Evolutionary conservation across 2,888 invertebrate species (phyloP), one percentile per base, ranked within the genome.

Genomic region (Perithous albicinctus): DNA sequence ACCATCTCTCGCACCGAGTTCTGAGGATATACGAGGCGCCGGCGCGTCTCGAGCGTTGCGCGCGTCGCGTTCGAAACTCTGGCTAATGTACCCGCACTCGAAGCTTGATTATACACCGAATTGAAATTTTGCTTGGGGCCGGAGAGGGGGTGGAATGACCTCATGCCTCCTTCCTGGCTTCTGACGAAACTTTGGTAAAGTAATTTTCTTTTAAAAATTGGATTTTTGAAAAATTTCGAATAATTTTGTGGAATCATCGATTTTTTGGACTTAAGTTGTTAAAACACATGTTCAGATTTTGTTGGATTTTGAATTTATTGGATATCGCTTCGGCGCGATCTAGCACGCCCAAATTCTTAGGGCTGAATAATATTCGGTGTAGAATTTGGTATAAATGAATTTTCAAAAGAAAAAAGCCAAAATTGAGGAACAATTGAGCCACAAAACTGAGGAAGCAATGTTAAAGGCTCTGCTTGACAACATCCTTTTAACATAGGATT

Each of bases 1-100:
- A 69, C 69, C 54, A 69, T 38, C 54, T 38, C n/a, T n/a, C n/a
- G n/a, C 26, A 6, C 23, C 54, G 41, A 10, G 46, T 15, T 12
- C 54, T 29, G 26, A 41, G 26, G 20, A 23, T 29, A 12, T 10
- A n/a, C 26, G 56, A 56, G 69, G 69, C 85, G 84, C 81, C 86
- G 84, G 79, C 84, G 84, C 85, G 79, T 76, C 77, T 73, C 83
- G 74, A 83, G 82, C 76, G 84, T 74, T 88, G 90, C 88, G 89
- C 88, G 87, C 87, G 89, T 85, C 86, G 85, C 87, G 84, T 89
- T 90, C 88, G 88, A 89, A 89, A 89, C 87, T 87, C 86, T 81
- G 88, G 86, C 87, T 87, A 86, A 56, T 56, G 26, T 43, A 70
- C 26, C 69, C 51, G n/a, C n/a, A 70, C 56, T 54, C 26, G 69